These are phyloP conservation scores for Clarias pachynema DNA, from an alignment of 2,797 vertebrate genomes.

Conservation along the genomic window DNA sequence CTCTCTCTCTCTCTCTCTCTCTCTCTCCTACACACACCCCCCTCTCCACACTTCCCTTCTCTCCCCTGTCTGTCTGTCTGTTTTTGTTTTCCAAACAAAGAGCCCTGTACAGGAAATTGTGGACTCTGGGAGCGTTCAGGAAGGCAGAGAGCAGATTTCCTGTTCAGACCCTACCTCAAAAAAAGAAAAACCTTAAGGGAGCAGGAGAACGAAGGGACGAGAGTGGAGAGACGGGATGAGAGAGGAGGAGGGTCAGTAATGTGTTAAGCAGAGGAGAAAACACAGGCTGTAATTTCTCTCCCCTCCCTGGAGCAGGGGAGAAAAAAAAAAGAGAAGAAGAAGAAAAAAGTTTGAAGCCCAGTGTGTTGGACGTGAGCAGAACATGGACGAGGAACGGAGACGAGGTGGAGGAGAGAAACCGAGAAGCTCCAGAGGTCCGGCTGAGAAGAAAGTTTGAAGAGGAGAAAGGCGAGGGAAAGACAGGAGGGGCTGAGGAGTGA, in stretches of 20 bases:
- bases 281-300: slow-evolving; percentile 72
- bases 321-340: neutral
- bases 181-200: slow-evolving; percentile 39
- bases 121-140: slow-evolving; percentile 81
- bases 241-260: slow-evolving; percentile 49
- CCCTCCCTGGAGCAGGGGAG: slow-evolving; percentile 55
- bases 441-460: slow-evolving; percentile 73
- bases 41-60: slow-evolving; percentile 73
- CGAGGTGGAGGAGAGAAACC: slow-evolving; percentile 33
- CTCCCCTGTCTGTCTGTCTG: slow-evolving; percentile 71
- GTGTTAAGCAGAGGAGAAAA: slow-evolving; percentile 63
- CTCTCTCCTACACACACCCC: neutral
- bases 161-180: slow-evolving; percentile 57
- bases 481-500: slow-evolving; percentile 22
- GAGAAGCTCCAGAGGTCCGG: slow-evolving; percentile 35
- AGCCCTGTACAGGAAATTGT: slow-evolving; percentile 81
- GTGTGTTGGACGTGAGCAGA: slow-evolving; percentile 45
- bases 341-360: slow-evolving; percentile 62
- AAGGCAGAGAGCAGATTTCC: slow-evolving; percentile 76
- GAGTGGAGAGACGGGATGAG: slow-evolving; percentile 35
- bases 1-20: slow-evolving; percentile 35
- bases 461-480: slow-evolving; percentile 57
- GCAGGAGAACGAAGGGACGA: slow-evolving; percentile 12
- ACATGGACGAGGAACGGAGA: slow-evolving; percentile 36
- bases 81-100: slow-evolving; percentile 80